These are phyloP conservation scores for Leguminivora glycinivorella DNA, from an alignment of 1,140 invertebrate genomes.

Conservation along the genomic window DNA sequence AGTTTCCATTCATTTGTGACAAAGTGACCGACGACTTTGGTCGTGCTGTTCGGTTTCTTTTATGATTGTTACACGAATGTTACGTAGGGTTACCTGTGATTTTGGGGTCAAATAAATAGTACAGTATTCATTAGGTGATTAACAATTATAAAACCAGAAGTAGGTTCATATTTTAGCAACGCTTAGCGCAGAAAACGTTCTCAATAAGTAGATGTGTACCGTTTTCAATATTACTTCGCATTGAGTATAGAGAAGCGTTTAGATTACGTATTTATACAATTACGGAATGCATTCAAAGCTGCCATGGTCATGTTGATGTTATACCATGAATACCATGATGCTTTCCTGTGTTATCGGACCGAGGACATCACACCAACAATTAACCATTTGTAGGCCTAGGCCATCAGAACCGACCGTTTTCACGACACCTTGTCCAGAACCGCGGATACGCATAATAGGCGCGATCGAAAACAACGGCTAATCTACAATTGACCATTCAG, in stretches of 20 bases:
- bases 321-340: too few species aligned
- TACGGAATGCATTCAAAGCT: not conserved
- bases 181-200: too few species aligned
- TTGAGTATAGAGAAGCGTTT: too few species aligned
- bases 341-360: not conserved
- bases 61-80: too few species aligned
- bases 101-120: too few species aligned
- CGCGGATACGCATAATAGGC: not conserved
- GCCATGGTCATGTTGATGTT: not conserved
- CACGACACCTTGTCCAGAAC: not conserved
- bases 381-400: not conserved
- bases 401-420: not conserved
- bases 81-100: too few species aligned
- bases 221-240: too few species aligned
- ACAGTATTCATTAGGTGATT: too few species aligned
- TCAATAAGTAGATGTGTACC: too few species aligned
- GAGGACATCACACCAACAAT: not conserved
- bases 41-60: not conserved
- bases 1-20: conserved; percentile 2
- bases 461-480: conserved; percentile 3
- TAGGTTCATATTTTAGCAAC: too few species aligned
- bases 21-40: not conserved
- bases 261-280: too few species aligned
- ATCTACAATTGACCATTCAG: conserved; percentile 11
- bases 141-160: too few species aligned